Conservation (phyloP, 2,888 invertebrate species). For the Drosophila heteroneura region DNA sequence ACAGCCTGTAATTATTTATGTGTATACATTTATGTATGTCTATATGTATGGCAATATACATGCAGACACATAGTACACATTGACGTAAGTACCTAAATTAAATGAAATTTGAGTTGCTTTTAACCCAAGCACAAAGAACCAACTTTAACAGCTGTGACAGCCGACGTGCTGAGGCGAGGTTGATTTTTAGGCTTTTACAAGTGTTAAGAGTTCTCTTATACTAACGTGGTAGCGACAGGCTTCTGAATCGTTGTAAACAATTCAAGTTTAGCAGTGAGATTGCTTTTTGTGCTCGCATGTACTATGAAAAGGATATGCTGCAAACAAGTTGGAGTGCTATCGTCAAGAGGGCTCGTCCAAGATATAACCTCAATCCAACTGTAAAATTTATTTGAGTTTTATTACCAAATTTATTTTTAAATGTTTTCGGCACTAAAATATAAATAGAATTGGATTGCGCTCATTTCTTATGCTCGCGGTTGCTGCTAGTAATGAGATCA, state of each 20-base stretch:
- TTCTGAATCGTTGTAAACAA: not conserved
- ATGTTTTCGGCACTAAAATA: not conserved
- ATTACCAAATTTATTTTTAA: not conserved
- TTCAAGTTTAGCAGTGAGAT: not conserved
- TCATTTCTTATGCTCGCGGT: too few species aligned
- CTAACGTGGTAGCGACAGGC: not conserved
- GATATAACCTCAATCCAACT: not conserved
- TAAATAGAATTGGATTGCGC: not conserved
- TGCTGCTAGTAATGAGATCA: not conserved
- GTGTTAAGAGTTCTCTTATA: not conserved
- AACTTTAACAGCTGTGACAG: conserved; percentile 27
- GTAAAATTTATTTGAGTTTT: not conserved
- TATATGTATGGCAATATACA: not conserved
- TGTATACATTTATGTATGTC: conserved; percentile 6
- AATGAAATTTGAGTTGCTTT: conserved; percentile 26
- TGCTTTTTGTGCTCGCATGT: not conserved
- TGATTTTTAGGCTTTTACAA: not conserved
- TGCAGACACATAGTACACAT: not conserved
- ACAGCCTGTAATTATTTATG: conserved; percentile 54
- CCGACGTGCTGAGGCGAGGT: conserved; percentile 9
- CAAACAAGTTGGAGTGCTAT: not conserved
- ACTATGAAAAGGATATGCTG: not conserved
- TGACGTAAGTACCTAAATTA: conserved; percentile 37
- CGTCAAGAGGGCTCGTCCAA: not conserved
- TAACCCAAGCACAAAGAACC: conserved; percentile 2